These are phyloP conservation scores for Molossus molossus DNA, from an alignment of 2,797 vertebrate species.

Conservation along the genomic window DNA sequence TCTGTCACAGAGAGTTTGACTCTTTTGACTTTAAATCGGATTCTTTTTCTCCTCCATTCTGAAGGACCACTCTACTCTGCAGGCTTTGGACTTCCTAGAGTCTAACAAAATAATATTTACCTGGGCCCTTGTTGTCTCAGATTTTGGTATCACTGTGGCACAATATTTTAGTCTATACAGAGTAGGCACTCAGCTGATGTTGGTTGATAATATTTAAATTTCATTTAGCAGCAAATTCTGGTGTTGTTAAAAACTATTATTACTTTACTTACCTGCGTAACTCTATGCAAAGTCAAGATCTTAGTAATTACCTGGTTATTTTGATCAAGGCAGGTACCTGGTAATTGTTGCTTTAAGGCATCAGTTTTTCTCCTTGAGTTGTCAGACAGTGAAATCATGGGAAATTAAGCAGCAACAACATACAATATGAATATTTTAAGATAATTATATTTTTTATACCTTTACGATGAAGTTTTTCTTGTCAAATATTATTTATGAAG, in stretches of 20 bases:
- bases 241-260: neutral
- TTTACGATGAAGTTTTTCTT: neutral
- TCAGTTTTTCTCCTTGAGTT: neutral
- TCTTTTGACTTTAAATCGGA: neutral
- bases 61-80: neutral
- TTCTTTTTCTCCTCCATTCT: neutral
- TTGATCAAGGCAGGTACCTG: neutral
- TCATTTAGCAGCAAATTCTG: neutral
- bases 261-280: neutral
- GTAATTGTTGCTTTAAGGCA: neutral
- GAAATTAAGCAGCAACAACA: constrained; percentile 47
- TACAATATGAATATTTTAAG: constrained; percentile 32
- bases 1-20: neutral
- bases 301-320: neutral
- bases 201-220: neutral
- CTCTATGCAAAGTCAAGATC: neutral
- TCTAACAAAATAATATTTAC: neutral
- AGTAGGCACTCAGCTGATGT: neutral
- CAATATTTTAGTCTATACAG: neutral
- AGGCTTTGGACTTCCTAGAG: neutral
- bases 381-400: neutral
- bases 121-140: neutral
- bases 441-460: neutral
- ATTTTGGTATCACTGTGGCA: neutral
- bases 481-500: constrained; percentile 35